Conservation (phyloP, 2,888 invertebrate species). For the Ethmia dodecea region DNA sequence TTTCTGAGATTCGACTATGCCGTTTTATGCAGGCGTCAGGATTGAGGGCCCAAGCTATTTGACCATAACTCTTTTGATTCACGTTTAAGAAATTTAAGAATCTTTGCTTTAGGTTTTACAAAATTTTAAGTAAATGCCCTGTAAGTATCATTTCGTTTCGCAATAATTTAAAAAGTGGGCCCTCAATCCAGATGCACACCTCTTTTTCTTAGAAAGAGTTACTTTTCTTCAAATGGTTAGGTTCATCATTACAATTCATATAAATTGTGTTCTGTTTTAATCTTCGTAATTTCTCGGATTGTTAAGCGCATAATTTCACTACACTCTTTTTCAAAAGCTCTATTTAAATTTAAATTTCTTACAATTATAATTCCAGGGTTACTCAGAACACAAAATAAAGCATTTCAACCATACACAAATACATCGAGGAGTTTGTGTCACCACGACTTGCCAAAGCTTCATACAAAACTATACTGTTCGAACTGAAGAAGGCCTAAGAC, state of each 20-base stretch:
- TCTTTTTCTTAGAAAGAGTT: neutral
- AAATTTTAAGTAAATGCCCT: too few relatives aligned
- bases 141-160: too few relatives aligned
- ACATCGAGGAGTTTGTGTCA: slow-evolving; percentile 58
- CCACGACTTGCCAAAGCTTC: slow-evolving; percentile 39
- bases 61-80: too few relatives aligned
- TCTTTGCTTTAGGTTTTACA: too few relatives aligned
- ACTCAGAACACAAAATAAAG: slow-evolving; percentile 48
- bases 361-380: slow-evolving; percentile 37
- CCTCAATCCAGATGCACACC: neutral
- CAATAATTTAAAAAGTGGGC: too few relatives aligned
- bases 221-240: neutral
- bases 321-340: neutral
- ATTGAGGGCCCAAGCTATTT: too few relatives aligned
- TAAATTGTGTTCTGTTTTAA: neutral
- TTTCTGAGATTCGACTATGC: too few relatives aligned
- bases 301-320: neutral
- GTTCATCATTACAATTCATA: neutral
- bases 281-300: neutral
- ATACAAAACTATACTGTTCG: slow-evolving; percentile 21
- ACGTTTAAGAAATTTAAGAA: too few relatives aligned
- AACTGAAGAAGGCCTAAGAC: slow-evolving; percentile 28
- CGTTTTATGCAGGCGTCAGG: too few relatives aligned
- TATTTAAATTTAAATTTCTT: neutral
- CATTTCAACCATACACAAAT: slow-evolving; percentile 62